Evolutionary conservation across 2,113 vertebrate genomes (phyloP).

Genomic region (Maccullochella peelii): DNA sequence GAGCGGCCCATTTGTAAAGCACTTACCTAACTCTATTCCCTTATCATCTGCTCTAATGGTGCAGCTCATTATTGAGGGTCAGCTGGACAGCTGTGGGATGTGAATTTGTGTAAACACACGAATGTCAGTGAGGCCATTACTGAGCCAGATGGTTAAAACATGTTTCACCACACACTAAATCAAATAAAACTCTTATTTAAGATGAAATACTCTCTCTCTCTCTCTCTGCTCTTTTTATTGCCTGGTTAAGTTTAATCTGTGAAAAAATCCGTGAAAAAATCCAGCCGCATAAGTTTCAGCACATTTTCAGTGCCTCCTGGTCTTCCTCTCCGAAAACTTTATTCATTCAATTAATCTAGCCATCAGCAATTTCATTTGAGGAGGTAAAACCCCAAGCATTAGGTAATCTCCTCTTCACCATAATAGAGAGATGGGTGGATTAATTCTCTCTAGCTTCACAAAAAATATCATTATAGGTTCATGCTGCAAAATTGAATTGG

Average conservation of each 20-base stretch:
- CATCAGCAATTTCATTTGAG: conserved; percentile 26
- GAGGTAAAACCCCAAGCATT: conserved; percentile 8
- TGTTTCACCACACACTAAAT: conserved; percentile 1
- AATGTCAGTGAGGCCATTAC: not conserved
- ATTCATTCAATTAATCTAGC: conserved; percentile 12
- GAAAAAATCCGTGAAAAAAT: no score
- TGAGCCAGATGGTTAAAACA: not conserved
- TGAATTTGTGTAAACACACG: conserved; percentile 10
- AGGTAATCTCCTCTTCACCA: not conserved
- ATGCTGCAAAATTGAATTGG: not conserved
- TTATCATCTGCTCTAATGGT: conserved; percentile 14
- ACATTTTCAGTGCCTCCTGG: not conserved
- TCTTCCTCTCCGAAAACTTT: not conserved
- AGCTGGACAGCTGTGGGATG: conserved; percentile 27
- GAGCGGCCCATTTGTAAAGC: not conserved
- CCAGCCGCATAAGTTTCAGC: not conserved
- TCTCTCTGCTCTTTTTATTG: not conserved
- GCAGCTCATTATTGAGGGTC: conserved; percentile 26
- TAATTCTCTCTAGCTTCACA: not conserved
- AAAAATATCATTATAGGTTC: not conserved
- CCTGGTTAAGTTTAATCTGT: conserved; percentile 2
- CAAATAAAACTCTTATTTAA: not conserved
- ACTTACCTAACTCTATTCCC: conserved; percentile 2
- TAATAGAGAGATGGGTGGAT: conserved; percentile 12
- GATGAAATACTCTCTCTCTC: not conserved